These are phyloP conservation scores for Thalassoma bifasciatum DNA, from an alignment of 2,113 vertebrate genomes.

Conservation along the genomic window DNA sequence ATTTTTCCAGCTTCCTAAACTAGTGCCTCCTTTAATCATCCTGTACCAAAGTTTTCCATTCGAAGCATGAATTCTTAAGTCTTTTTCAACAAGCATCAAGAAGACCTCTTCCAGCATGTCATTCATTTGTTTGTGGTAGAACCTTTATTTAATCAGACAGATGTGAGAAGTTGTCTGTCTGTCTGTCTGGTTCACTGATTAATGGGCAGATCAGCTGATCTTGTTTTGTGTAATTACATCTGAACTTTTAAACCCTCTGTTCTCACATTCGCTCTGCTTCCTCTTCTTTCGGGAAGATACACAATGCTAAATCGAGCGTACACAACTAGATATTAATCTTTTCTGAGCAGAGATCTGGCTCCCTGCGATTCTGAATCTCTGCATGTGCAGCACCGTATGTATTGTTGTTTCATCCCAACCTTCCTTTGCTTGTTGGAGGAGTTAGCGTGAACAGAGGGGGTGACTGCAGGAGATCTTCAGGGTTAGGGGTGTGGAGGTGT, in stretches of 20 bases:
- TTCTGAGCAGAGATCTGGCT: constrained; percentile 29
- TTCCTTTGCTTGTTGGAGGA: constrained; percentile 4
- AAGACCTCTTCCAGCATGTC: constrained; percentile 29
- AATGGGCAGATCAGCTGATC: constrained; percentile 41
- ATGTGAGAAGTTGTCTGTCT: constrained; percentile 26
- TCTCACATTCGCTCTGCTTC: constrained; percentile 33
- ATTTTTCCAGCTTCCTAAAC: not conserved
- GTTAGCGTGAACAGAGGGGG: constrained; percentile 4
- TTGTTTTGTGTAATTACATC: constrained; percentile 29
- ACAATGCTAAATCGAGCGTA: constrained; percentile 46
- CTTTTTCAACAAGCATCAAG: constrained; percentile 43
- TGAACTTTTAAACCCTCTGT: constrained; percentile 38
- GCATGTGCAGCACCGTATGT: not conserved
- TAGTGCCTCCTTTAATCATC: not conserved
- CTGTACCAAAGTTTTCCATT: constrained; percentile 13
- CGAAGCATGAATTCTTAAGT: constrained; percentile 10
- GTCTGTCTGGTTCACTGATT: constrained; percentile 34
- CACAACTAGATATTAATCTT: constrained; percentile 51
- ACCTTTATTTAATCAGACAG: constrained; percentile 37
- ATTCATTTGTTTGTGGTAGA: constrained; percentile 46
- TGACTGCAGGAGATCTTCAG: constrained; percentile 21
- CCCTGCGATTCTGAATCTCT: not conserved
- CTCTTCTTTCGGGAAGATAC: constrained; percentile 30
- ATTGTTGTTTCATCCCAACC: not conserved
- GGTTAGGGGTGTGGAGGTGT: constrained; percentile 18